Evolutionary conservation across 2,797 vertebrate species (phyloP), one percentile per base, ranked within the genome.

Genomic region (Podarcis siculus): DNA sequence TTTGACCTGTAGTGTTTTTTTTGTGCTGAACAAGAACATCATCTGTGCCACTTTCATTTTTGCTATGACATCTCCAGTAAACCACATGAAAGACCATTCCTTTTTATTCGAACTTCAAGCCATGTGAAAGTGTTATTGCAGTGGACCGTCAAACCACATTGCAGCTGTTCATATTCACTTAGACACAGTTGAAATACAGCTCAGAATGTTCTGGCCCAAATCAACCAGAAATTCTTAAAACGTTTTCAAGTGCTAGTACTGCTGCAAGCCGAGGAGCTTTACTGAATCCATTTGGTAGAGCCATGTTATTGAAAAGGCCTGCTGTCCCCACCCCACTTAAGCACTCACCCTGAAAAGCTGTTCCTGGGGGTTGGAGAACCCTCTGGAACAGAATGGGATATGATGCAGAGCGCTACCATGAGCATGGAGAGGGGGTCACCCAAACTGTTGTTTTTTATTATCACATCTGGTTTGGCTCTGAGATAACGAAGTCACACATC

Each of bases 1-100:
- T 94, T 92, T 88, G 87, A 86, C 23, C 25, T 93, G 15, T 82
- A 92, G 79, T 86, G 71, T 25, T 19, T 82, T 92, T 91, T 85
- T 85, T 55, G n/a, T 79, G n/a, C 61, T 91, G 87, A 94, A 87
- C 55, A 86, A 83, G 84, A 23, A 55, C 88, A 75, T 86, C 91
- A 87, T 64, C 58, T 89, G 84, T 64, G 21, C 21, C 61, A 64
- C 71, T 66, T 89, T 75, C 32, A 61, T 83, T 83, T 84, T 61
- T 89, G 72, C 37, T 67, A 85, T 21, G 67, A 86, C 32, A 86
- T 89, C 91, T 89, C 45, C 37, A 89, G 84, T 86, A 92, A 82
- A 71, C 79, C 84, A 78, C 79, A 86, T 78, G 45, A 86, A 89
- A 89, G 35, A 17, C 8, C 71, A 13, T 69, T 80, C 45, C 15